Evolutionary conservation across 2,113 vertebrate genomes (phyloP), one percentile per base, ranked within the genome.

Genomic region (Zapornia atra): DNA sequence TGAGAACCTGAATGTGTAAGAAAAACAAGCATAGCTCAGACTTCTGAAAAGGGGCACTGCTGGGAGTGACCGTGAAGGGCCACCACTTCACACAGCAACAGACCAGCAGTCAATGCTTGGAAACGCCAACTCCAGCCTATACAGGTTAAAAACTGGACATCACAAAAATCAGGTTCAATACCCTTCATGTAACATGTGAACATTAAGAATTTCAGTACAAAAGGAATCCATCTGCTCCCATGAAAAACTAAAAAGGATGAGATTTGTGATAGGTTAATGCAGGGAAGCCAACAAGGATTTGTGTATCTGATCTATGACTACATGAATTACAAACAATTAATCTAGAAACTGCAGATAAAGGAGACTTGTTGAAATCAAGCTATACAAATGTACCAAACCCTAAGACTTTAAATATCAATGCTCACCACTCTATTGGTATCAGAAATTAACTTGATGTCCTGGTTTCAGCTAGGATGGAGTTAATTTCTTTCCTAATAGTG

Each of bases 81-180:
- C 36, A 70, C 5, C 10, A 19, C 38, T 28, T 38, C 84, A 53
- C 61, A 63, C 2, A 50, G 29, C 12, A 77, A 50, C 4, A 61
- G 28, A 64, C 10, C 42, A 83, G 25, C 18, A 80, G 38, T 17
- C 38, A 46, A 19, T 2, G 3, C 54, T 3, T 50, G 18, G 33
- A 59, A 92, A 51, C n/a, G 46, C 31, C 26, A 36, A 59, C 13
- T 66, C 25, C 38, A 66, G 44, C 8, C 48, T 40, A 33, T 1
- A 13, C 0, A 4, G 7, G 4, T 15, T 56, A 22, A 50, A 90
- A 87, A 14, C 0, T 26, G 73, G 28, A 60, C 6, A 44, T 19
- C 5, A 42, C n/a, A 65, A 60, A 21, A 61, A 46, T 15, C 25
- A 46, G 8, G 6, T 4, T 40, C 13, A 17, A 25, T 11, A n/a